Conservation (phyloP, 2,797 vertebrate genomes). For the Phoxinus dragarum region DNA sequence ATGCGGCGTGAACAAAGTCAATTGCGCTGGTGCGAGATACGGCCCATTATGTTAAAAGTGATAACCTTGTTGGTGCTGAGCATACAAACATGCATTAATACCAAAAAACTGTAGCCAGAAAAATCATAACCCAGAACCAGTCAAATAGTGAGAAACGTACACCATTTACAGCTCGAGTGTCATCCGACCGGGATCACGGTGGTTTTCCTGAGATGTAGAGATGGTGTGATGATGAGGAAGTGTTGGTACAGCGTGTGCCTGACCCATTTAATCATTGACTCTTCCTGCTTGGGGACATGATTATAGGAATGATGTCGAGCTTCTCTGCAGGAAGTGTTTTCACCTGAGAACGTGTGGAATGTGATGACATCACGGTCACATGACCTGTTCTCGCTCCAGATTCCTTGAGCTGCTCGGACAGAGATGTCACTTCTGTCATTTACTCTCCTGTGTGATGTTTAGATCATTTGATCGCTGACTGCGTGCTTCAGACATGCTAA, state of each 20-base stretch:
- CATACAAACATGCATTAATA: background rate
- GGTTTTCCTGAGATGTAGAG: too few species aligned
- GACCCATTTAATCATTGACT: background rate
- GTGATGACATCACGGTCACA: constrained; percentile 1
- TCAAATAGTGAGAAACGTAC: background rate
- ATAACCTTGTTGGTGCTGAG: background rate
- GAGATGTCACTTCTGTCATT: background rate
- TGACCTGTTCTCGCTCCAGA: background rate
- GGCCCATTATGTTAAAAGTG: background rate
- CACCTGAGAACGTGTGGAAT: constrained; percentile 18
- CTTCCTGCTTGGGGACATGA: background rate
- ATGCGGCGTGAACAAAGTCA: too few species aligned
- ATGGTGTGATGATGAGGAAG: background rate
- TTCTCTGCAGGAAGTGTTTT: background rate
- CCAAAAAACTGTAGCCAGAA: background rate
- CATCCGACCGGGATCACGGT: too few species aligned
- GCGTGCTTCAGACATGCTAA: background rate
- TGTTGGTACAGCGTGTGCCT: background rate
- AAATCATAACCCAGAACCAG: too few species aligned
- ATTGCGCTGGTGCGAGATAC: too few species aligned
- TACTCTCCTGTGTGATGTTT: background rate
- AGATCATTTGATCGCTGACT: too few species aligned
- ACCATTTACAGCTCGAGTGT: background rate
- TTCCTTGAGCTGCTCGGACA: background rate
- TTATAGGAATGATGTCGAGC: background rate